A percentile compares a stretch with the other conserved stretches of the same genome.
Conservation (phyloP, 2,113 vertebrate species). For the Megaptera novaeangliae region DNA sequence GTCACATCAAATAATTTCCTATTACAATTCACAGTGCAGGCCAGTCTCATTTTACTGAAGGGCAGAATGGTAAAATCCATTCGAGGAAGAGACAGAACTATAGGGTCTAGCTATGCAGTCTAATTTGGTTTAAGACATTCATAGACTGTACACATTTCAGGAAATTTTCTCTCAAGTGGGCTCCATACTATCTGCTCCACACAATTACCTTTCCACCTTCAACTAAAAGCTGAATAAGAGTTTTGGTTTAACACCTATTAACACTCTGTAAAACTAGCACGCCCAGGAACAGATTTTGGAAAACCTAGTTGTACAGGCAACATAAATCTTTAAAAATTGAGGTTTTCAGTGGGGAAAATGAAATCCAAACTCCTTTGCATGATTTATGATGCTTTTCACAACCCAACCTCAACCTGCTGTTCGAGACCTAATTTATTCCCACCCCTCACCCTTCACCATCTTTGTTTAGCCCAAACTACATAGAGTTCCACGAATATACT, state of each 20-base stretch:
- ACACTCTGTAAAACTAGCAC: background rate
- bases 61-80: background rate
- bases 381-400: constrained; percentile 26
- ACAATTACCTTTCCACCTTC: background rate
- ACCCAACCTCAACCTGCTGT: background rate
- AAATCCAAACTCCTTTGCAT: constrained; percentile 6
- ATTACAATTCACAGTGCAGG: background rate
- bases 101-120: background rate
- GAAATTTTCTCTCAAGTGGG: background rate
- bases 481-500: background rate
- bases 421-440: background rate
- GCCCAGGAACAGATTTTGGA: background rate
- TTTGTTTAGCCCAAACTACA: background rate
- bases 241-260: background rate
- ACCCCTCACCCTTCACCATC: background rate
- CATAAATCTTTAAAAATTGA: background rate
- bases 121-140: background rate
- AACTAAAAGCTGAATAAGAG: background rate
- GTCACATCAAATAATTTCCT: background rate
- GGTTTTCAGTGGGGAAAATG: constrained; percentile 5
- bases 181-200: background rate
- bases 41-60: background rate
- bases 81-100: background rate
- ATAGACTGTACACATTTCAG: background rate
- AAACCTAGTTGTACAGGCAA: background rate